Base-by-base conservation (phyloP, 2,888 invertebrate genomes). In the Lordiphosa fenestrarum region DNA sequence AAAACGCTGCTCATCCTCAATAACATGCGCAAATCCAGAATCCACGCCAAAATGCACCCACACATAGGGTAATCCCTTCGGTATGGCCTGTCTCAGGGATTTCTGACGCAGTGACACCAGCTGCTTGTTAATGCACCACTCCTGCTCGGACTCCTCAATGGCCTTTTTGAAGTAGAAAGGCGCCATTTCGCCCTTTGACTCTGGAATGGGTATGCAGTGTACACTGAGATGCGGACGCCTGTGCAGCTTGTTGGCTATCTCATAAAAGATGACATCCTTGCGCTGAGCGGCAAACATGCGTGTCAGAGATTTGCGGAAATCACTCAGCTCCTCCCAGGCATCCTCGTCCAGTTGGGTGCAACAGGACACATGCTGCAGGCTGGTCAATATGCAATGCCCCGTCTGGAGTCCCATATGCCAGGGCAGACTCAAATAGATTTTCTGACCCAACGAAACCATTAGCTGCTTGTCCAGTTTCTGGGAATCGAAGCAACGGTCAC, bases 111-210 rank as follows among this genome's bases (percentile, higher is more conserved):
- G 89, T 48, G 94, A 93, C 1, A 97, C 92, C 35, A 97, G 86
- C 91, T 99, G 98, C 87, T 97, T 98, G 88, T 99, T 99, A 84
- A 94, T 94, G 4, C 96, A 92, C 98, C 98, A 99, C 90, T 98
- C 98, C 13, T 93, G 92, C 90, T 98, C 99, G 69, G 96, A 96
- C 88, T 99, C 99, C 80, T 96, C 92, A 56, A 99, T 93, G 0
- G 98, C 98, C 92, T 99, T 99, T 92, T 98, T 98, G 89, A 99
- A 99, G 90, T 98, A 99, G 84, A 99, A 97, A 0, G 98, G 96
- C 3, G 97, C 96, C 90, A 95, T 91, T 80, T 97, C 96, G 1
- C 96, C 97, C 76, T 25, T 25, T 92, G 92, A 3, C 61, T 67
- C 55, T 4, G 72, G 56, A 25, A 87, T 80, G 0, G 99, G 98